These are phyloP conservation scores for Anguilla japonica DNA, from an alignment of 2,113 vertebrate genomes.

Conservation along the genomic window DNA sequence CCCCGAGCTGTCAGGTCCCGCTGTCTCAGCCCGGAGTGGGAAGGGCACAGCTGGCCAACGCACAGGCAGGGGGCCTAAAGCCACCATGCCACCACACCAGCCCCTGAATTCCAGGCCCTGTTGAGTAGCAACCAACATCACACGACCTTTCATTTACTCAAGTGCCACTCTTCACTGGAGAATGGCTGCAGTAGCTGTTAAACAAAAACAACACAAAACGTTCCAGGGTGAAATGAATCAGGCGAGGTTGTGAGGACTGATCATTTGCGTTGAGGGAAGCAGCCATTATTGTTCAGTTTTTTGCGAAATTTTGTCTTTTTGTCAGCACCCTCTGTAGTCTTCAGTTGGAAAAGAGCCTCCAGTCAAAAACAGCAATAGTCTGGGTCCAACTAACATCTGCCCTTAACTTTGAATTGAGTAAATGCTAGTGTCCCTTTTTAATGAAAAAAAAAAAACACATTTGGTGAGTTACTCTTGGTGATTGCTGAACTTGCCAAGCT, in stretches of 20 bases:
- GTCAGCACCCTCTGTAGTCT: not conserved
- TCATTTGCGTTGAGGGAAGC: not conserved
- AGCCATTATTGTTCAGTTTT: not conserved
- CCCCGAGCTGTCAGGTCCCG: constrained; percentile 19
- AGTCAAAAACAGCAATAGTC: not conserved
- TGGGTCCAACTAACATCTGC: too few species aligned
- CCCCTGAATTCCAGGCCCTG: constrained; percentile 14
- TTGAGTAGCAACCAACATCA: constrained; percentile 23
- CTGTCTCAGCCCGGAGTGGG: constrained; percentile 30
- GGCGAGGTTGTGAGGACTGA: not conserved
- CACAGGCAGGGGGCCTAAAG: constrained; percentile 10
- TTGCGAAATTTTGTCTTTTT: not conserved
- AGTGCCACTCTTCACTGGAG: constrained; percentile 5
- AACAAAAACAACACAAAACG: constrained; percentile 1
- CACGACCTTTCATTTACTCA: constrained; percentile 22
- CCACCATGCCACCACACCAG: constrained; percentile 17
- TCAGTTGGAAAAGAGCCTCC: not conserved
- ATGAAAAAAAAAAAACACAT: not conserved
- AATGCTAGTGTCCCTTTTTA: too few species aligned
- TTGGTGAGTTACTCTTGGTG: not conserved
- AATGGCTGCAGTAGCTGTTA: not conserved
- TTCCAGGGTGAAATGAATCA: not conserved
- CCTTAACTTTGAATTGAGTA: too few species aligned
- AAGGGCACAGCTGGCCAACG: not conserved
- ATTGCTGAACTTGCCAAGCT: not conserved